Evolutionary conservation across 2,888 invertebrate species (phyloP).

Genomic region (Poecilobothrus nobilitatus): DNA sequence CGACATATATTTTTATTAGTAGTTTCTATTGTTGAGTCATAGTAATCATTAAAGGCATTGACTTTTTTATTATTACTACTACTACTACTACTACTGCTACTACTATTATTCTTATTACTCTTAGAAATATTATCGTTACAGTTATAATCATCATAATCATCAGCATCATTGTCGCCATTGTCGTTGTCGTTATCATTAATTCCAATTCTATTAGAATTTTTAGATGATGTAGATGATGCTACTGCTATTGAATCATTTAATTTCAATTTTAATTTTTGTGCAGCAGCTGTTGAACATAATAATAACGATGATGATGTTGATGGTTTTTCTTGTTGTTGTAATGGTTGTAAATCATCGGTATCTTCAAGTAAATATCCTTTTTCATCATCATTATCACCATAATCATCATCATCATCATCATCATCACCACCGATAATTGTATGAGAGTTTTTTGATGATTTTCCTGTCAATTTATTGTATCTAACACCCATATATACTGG

Average conservation of each 20-base stretch:
- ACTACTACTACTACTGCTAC: neutral
- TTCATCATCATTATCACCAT: slow-evolving; percentile 25
- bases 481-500: slow-evolving; percentile 34
- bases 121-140: too few relatives aligned
- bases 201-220: too few relatives aligned
- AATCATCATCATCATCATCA: slow-evolving; percentile 27
- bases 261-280: slow-evolving; percentile 1
- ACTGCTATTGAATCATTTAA: neutral
- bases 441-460: slow-evolving; percentile 26
- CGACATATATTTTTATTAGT: neutral
- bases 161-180: too few relatives aligned
- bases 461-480: slow-evolving; percentile 37
- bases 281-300: neutral
- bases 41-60: neutral
- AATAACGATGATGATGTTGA: neutral
- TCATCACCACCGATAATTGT: slow-evolving; percentile 26
- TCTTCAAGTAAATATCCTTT: slow-evolving; percentile 1
- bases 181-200: too few relatives aligned
- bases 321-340: neutral
- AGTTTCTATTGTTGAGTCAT: neutral
- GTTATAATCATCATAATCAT: too few relatives aligned
- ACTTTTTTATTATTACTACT: neutral
- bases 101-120: too few relatives aligned
- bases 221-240: neutral
- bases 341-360: neutral